These are phyloP conservation scores for Molossus alvarezi DNA, from an alignment of 2,797 vertebrate genomes.

Conservation along the genomic window DNA sequence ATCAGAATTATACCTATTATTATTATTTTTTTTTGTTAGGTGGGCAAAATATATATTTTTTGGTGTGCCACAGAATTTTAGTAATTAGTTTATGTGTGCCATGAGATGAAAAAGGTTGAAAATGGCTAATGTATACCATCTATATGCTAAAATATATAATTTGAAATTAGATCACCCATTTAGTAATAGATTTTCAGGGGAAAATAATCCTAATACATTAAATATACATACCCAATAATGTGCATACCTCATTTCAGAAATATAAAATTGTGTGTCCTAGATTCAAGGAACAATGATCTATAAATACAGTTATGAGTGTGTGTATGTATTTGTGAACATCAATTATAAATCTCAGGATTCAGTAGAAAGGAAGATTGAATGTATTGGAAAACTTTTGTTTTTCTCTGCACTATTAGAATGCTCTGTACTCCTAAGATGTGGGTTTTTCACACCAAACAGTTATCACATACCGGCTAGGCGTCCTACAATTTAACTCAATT, in stretches of 20 bases:
- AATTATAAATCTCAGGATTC: neutral
- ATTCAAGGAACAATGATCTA: neutral
- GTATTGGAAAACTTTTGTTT: neutral
- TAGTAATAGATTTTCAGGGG: neutral
- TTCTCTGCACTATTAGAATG: neutral
- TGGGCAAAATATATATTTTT: neutral
- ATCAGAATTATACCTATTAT: neutral
- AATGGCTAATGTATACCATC: neutral
- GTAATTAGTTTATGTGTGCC: neutral
- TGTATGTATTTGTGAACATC: neutral
- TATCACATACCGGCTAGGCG: neutral
- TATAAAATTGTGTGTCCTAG: neutral
- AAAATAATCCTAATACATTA: neutral
- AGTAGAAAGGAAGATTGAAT: neutral
- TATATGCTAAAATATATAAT: neutral
- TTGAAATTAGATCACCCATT: neutral
- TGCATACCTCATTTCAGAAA: neutral
- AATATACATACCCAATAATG: neutral
- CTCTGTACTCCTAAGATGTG: neutral
- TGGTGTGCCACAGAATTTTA: neutral
- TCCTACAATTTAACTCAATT: neutral
- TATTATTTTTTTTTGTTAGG: neutral
- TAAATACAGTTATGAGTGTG: neutral
- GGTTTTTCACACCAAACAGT: neutral
- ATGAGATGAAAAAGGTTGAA: too few relatives aligned